These are phyloP conservation scores for Acrobasis repandana DNA, from an alignment of 2,888 invertebrate genomes.

Conservation along the genomic window DNA sequence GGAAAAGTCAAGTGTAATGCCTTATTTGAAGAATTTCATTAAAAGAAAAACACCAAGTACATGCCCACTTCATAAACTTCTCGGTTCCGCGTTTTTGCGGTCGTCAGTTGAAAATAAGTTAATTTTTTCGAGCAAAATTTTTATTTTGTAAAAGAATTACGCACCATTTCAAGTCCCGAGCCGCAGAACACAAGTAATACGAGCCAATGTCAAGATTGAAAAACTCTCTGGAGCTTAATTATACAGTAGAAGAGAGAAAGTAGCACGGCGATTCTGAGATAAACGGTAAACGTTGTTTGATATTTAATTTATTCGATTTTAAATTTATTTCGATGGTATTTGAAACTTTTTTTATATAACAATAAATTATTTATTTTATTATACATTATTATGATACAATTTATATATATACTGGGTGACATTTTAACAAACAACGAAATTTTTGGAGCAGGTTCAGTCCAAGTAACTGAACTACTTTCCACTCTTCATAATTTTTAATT, in stretches of 20 bases:
- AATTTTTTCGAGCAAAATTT: neutral
- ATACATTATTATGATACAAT: no score
- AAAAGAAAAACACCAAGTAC: no score
- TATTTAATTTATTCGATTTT: neutral
- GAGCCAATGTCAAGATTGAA: constrained; percentile 11
- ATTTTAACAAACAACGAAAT: no score
- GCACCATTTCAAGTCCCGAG: constrained; percentile 9
- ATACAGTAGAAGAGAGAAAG: constrained; percentile 14
- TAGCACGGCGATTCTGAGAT: neutral
- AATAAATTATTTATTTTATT: no score
- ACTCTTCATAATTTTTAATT: no score
- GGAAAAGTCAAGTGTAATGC: no score
- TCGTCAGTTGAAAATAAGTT: neutral
- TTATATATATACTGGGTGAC: no score
- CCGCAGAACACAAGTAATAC: constrained; percentile 20
- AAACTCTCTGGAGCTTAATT: constrained; percentile 20
- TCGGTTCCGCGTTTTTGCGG: neutral
- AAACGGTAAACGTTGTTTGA: constrained; percentile 8
- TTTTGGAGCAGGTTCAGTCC: no score
- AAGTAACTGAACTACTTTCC: no score
- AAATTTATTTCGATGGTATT: neutral
- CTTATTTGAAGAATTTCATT: no score
- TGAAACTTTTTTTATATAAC: neutral
- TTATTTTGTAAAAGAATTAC: constrained; percentile 11
- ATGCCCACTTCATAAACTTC: no score